Evolutionary conservation across 2,113 vertebrate species (phyloP), one percentile per base, ranked within the genome.

Genomic region (Struthidea cinerea): DNA sequence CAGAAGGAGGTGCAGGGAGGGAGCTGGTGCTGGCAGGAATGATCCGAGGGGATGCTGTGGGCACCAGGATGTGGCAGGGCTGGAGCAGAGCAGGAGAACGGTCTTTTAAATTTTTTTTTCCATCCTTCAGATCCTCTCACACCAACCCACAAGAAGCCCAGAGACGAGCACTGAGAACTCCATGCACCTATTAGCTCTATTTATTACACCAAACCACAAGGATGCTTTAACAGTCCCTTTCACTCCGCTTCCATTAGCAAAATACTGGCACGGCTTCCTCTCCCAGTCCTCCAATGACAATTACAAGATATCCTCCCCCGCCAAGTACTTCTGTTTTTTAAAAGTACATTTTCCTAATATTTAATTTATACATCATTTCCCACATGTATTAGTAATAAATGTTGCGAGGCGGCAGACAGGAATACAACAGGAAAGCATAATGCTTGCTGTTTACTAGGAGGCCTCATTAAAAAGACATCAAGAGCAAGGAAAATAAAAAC

Each of bases 391-490:
- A 70, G 94, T 68, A 96, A 98, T 97, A 98, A 97, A 98, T 78
- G 97, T 95, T 95, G 96, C 84, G 85, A 97, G 98, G 97, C 97
- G 93, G 97, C 97, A 98, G 98, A 98, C 98, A 97, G 97, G 89
- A 97, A 94, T 98, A 95, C 96, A 98, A 96, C 90, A 98, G 97
- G 97, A 97, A 97, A 97, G 96, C 95, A 94, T 91, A 97, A 95
- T 93, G 96, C 97, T 95, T 91, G 82, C 97, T 97, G 94, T 97
- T 96, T 97, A 98, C 96, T 87, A 84, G 96, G 97, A 96, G 97
- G 94, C 94, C 98, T 98, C 98, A 98, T 98, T 99, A 98, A 98
- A 98, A 98, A 98, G 97, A 97, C 98, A 98, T 98, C 98, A 96
- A 96, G 97, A 97, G 97, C 96, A 98, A 97, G 93, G 93, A 97